These are phyloP conservation scores for Gymnobelideus leadbeateri DNA, from an alignment of 2,113 vertebrate genomes.

Conservation along the genomic window DNA sequence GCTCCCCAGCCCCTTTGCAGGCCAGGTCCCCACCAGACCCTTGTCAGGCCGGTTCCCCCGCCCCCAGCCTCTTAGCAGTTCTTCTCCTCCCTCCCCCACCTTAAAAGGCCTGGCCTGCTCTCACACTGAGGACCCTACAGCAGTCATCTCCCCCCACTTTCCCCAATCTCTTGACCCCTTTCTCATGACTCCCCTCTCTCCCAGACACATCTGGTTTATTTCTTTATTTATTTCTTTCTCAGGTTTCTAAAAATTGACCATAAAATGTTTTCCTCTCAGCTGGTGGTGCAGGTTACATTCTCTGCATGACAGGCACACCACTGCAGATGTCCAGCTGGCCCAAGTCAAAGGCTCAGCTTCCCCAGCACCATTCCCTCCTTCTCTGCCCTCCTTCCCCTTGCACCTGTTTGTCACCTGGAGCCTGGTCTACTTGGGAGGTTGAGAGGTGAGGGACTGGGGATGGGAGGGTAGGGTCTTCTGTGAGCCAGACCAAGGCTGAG, in stretches of 20 bases:
- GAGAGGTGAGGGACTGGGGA: too few relatives aligned
- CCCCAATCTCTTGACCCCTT: not conserved
- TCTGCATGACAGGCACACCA: not conserved
- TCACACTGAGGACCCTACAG: too few relatives aligned
- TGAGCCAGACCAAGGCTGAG: not conserved
- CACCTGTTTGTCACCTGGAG: not conserved
- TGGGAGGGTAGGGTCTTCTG: not conserved
- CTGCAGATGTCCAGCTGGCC: not conserved
- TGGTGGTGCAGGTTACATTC: not conserved
- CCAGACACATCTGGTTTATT: not conserved
- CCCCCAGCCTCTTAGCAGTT: not conserved
- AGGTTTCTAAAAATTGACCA: not conserved
- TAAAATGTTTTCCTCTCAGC: not conserved
- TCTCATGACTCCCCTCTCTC: not conserved
- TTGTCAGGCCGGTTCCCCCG: not conserved
- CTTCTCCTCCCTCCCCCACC: not conserved
- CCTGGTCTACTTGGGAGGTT: too few relatives aligned
- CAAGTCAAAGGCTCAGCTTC: not conserved
- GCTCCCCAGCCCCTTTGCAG: too few relatives aligned
- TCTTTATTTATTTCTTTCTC: conserved; percentile 1
- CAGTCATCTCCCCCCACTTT: not conserved
- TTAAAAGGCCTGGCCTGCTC: not conserved
- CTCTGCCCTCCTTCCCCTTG: not conserved
- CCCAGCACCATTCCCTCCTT: not conserved
- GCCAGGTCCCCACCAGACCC: too few relatives aligned